Percentiles rank a stretch among this genome's conserved stretches.
Conservation (phyloP, 30 jellyfish, hydroid and myxozoan species). For the Mastigias papua region DNA sequence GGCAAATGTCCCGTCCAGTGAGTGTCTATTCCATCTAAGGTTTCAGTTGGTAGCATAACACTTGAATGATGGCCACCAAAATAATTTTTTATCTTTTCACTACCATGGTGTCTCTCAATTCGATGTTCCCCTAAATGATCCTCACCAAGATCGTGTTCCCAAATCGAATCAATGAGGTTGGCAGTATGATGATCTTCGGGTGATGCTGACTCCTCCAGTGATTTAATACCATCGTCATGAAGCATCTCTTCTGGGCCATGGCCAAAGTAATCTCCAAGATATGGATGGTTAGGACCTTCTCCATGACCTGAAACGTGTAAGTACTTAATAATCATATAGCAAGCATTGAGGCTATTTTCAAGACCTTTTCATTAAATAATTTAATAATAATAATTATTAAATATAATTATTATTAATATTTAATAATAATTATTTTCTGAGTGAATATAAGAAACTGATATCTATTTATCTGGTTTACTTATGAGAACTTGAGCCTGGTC, state of each 20-base stretch:
- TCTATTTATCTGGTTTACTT: too few species aligned
- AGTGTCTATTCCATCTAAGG: conserved; percentile 95
- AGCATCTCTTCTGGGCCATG: conserved; percentile 82
- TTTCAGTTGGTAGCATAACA: conserved; percentile 91
- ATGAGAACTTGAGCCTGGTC: too few species aligned
- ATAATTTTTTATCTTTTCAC: conserved; percentile 62
- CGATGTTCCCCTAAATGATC: conserved; percentile 80
- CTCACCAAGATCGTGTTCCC: conserved; percentile 90
- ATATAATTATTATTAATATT: too few species aligned
- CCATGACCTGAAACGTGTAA: conserved; percentile 67
- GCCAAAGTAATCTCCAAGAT: conserved; percentile 87
- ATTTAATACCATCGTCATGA: conserved; percentile 68
- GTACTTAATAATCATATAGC: not conserved
- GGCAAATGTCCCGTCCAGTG: conserved; percentile 85
- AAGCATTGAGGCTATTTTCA: too few species aligned
- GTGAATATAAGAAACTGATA: too few species aligned
- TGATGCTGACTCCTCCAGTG: conserved; percentile 74
- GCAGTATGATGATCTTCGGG: conserved; percentile 85
- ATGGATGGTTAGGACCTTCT: conserved; percentile 88
- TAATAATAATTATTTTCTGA: too few species aligned
- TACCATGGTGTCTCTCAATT: conserved; percentile 67
- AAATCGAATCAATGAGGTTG: conserved; percentile 76
- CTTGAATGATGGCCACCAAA: conserved; percentile 84
- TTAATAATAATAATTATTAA: too few species aligned
- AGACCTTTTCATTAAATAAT: too few species aligned